Evolutionary conservation across 2,888 invertebrate species (phyloP), one percentile per base, ranked within the genome.

Genomic region (Stenotaenia linearis): DNA sequence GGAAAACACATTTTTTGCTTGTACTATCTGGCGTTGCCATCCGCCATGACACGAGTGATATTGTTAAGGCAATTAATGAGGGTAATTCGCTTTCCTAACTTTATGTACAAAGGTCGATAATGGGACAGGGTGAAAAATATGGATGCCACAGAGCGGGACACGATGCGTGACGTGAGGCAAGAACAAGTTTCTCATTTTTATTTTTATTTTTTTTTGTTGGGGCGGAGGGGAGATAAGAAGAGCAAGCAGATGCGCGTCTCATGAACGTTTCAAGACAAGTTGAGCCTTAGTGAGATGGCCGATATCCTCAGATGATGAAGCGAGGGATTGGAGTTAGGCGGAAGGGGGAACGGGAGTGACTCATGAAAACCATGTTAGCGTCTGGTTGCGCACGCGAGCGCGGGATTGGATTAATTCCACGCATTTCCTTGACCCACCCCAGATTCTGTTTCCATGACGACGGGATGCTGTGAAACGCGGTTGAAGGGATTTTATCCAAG

Each of bases 291-390:
- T 56, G 56, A 56, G 56, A 56, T 56, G 56, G 56, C 21, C 23
- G 56, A 56, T 56, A 12, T 56, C 56, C 18, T n/a, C 21, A 21
- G 18, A 56, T 56, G 56, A 56, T 56, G 56, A 56, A 56, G 56
- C 56, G 56, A 56, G 56, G 56, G 56, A 56, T 56, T 56, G 56
- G 40, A 40, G 40, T 40, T 40, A 40, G 40, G 40, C 40, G 40
- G 56, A 56, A 56, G 56, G 21, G 56, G 23, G n/a, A n/a, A 23
- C 9, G 9, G 56, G 56, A 9, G 21, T 56, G 56, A 56, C 56
- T 56, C 56, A 56, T 56, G 56, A 56, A 56, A 56, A 56, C n/a
- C 56, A 56, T 56, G 56, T 56, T 56, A 56, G 56, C 56, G 56
- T 56, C 23, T 56, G 56, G 56, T 56, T 56, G 56, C 56, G 56